These are phyloP conservation scores for Caenorhabditis wallacei DNA, from an alignment of 2,888 invertebrate species.

Conservation along the genomic window DNA sequence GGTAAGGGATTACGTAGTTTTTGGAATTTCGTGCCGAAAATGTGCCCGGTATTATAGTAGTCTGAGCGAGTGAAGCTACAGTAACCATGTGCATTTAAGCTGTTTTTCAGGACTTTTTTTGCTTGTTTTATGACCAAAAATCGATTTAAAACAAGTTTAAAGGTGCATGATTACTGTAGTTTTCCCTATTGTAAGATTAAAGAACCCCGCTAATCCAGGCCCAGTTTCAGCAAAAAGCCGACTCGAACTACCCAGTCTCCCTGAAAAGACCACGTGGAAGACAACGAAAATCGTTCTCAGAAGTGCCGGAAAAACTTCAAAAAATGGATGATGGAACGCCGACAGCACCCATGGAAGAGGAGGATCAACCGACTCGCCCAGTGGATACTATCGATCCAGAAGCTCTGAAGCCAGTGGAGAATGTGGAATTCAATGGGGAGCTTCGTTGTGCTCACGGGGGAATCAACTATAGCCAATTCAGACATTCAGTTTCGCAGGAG, in stretches of 20 bases:
- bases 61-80: too few relatives aligned
- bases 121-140: too few relatives aligned
- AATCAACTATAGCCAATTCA: constrained; percentile 71
- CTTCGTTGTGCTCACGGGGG: constrained; percentile 70
- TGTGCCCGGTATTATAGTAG: too few relatives aligned
- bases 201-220: background rate
- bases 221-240: constrained; percentile 58
- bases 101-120: too few relatives aligned
- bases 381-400: constrained; percentile 25
- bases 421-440: constrained; percentile 66
- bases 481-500: constrained; percentile 66
- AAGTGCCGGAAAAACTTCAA: constrained; percentile 45
- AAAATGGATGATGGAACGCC: constrained; percentile 45
- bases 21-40: too few relatives aligned
- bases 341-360: background rate
- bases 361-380: constrained; percentile 38
- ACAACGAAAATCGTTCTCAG: constrained; percentile 9
- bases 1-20: background rate
- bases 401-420: background rate
- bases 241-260: constrained; percentile 22
- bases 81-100: too few relatives aligned
- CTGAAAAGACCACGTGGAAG: constrained; percentile 30
- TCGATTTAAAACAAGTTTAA: too few relatives aligned
- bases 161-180: too few relatives aligned
- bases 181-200: too few relatives aligned